Base-by-base conservation (phyloP, 37 sponge, comb jelly and placozoan species). In the Cliona cf. orientalis region DNA sequence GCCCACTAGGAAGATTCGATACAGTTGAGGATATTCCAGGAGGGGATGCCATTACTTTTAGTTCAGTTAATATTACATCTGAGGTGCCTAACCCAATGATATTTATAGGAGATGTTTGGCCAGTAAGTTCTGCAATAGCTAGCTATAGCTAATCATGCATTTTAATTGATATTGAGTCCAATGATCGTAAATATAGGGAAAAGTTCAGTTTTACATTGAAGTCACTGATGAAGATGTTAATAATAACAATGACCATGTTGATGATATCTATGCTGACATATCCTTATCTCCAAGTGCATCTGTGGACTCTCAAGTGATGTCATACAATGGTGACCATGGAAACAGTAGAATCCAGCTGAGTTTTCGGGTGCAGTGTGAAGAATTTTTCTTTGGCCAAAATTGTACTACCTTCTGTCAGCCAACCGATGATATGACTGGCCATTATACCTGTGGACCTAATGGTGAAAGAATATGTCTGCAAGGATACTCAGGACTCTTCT, bases 21-120 rank as follows among this genome's bases (percentile, higher is more conserved):
- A n/a, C n/a, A n/a, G n/a, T n/a, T n/a, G n/a, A n/a, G n/a, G n/a
- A n/a, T n/a, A n/a, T n/a, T n/a, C n/a, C n/a, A n/a, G n/a, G n/a
- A n/a, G n/a, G n/a, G n/a, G n/a, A n/a, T n/a, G n/a, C n/a, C n/a
- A n/a, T n/a, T n/a, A n/a, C n/a, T n/a, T n/a, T n/a, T n/a, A n/a
- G n/a, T n/a, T n/a, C n/a, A n/a, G n/a, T n/a, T n/a, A n/a, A n/a
- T n/a, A n/a, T n/a, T n/a, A n/a, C n/a, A n/a, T n/a, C n/a, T n/a
- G n/a, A n/a, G n/a, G 60, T 80, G 35, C 40, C 81, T 43, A 80
- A 80, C 38, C 81, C 81, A 2, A 69, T 69, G 71, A 69, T 2
- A n/a, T 69, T 69, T 44, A 42, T 44, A 29, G 71, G 71, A 39
- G 26, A 25, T 7, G 71, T 69, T 19, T 69, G 71, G 71, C 71